Evolutionary conservation across 2,888 invertebrate species (phyloP), one percentile per base, ranked within the genome.

Genomic region (Iselma pallidipennis): DNA sequence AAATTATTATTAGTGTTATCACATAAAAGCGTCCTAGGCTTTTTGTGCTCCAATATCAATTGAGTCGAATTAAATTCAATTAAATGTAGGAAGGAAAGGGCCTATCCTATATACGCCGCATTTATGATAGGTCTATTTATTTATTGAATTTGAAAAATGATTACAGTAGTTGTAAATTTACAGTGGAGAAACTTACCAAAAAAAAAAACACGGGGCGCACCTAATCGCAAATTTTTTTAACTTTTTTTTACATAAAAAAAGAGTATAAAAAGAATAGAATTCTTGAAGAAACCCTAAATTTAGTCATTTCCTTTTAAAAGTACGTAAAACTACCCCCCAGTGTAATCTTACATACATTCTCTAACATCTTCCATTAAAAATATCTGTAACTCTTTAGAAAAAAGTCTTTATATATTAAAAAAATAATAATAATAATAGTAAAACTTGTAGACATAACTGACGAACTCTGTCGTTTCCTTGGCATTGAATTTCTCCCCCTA

Each of bases 91-190:
- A 75, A 70, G 73, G 72, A 74, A 71, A 74, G 75, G 74, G 71
- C 73, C 71, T 71, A 71, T 72, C 74, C 75, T 70, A 74, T 72
- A 76, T 74, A 74, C 70, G 72, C 74, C 67, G 59, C 42, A 66
- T 67, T 62, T 65, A 63, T 69, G 68, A 66, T 68, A 69, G 67
- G 69, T 69, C 55, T 67, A 70, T 73, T 72, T 74, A 74, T 74
- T 74, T 61, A 67, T 55, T 65, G 55, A 64, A 67, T 67, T 66
- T 60, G 48, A 53, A 61, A 60, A 65, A 57, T n/a, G 65, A 52
- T 53, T 68, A 71, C 70, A 72, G 63, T 6, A 53, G 42, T 42
- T 42, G 42, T 66, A 57, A 63, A 70, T 61, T 70, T 73, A 69
- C 69, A 71, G 45, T 49, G 42, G 64, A 51, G 60, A 28, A 70